Evolutionary conservation across 2,888 invertebrate species (phyloP).

Genomic region (Mythimna lalbum): DNA sequence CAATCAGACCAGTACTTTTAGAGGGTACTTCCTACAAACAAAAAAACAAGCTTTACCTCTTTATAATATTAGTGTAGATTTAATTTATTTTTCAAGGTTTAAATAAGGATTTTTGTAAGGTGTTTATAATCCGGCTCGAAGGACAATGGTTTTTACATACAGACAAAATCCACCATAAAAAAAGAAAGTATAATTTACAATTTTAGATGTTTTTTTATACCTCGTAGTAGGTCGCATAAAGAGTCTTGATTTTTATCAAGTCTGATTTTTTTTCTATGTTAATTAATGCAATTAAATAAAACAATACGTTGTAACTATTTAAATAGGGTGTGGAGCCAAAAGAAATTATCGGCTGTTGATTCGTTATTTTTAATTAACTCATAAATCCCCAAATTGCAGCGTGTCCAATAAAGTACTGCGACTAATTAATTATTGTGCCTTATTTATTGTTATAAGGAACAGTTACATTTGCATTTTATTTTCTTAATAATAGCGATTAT

Average conservation of each 20-base stretch:
- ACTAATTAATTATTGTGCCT: slow-evolving; percentile 15
- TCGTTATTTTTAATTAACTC: slow-evolving; percentile 13
- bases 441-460: slow-evolving; percentile 8
- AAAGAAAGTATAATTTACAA: neutral
- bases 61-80: too few relatives aligned
- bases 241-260: too few relatives aligned
- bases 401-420: neutral
- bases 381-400: slow-evolving; percentile 20
- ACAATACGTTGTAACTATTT: neutral
- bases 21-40: too few relatives aligned
- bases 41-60: too few relatives aligned
- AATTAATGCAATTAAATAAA: neutral
- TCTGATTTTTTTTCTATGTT: neutral
- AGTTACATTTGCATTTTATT: slow-evolving; percentile 20
- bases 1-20: too few relatives aligned
- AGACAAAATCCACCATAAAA: too few relatives aligned
- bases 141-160: neutral
- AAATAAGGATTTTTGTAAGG: neutral
- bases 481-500: neutral
- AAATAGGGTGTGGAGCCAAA: neutral
- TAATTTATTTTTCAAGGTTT: too few relatives aligned
- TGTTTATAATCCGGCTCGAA: neutral
- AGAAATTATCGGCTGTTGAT: slow-evolving; percentile 2
- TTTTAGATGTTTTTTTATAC: neutral
- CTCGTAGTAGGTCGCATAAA: too few relatives aligned